Base-by-base conservation (phyloP, 2,888 invertebrate genomes). In the Pollenia labialis region DNA sequence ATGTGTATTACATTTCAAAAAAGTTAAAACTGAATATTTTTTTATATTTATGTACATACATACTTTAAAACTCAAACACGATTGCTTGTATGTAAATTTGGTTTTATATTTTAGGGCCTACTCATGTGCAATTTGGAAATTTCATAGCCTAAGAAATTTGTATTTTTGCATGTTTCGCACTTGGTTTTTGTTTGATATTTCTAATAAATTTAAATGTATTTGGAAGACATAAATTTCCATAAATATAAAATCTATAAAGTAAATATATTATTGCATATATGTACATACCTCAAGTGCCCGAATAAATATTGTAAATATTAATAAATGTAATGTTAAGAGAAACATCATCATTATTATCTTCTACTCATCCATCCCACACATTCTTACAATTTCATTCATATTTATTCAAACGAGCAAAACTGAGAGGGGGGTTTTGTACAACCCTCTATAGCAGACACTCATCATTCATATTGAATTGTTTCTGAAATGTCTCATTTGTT, bases 1-100 rank as follows among this genome's bases (percentile, higher is more conserved):
- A 66, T 52, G n/a, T 75, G 66, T 72, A 66, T 64, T 81, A 71
- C 75, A 69, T 60, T 76, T 68, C 62, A 44, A 76, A 72, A 62
- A 32, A 32, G 32, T 32, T 32, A 32, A 32, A 32, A 32, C 32
- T 32, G 32, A 6, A 32, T 32, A 32, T 32, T 23, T 23, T 23
- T 23, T 32, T 32, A 32, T 32, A 32, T 32, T 32, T 32, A 32
- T 56, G 18, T 4, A n/a, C n/a, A n/a, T n/a, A n/a, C n/a, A n/a
- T n/a, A 18, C 9, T 69, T 69, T 42, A 54, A 42, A 44, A 14
- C 32, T 32, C 32, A 32, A 32, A 42, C 32, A 40, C 32, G 23
- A 48, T 10, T 32, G 14, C 23, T 66, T 68, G 32, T 50, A 48
- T 46, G 48, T 1, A 42, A 66, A 18, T 68, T 50, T 48, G n/a